Conservation (phyloP, 2,888 invertebrate genomes). For the Nomada goodeniana region DNA sequence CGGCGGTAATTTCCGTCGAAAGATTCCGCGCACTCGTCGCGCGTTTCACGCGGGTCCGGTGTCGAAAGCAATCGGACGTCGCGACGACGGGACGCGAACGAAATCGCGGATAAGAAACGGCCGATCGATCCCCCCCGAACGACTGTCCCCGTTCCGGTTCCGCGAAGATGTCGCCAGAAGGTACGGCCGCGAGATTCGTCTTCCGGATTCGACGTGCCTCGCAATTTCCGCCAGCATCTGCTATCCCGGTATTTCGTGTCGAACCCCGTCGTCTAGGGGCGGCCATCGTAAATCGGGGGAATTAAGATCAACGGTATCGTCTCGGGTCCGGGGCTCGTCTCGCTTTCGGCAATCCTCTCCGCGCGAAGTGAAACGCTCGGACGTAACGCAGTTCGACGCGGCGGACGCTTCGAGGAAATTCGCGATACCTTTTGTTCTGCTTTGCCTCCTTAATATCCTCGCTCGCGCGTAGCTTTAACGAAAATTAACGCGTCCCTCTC, state of each 20-base stretch:
- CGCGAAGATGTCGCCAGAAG: not conserved
- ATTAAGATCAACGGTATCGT: conserved; percentile 48
- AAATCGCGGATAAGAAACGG: not conserved
- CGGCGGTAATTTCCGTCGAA: too few relatives aligned
- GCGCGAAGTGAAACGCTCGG: too few relatives aligned
- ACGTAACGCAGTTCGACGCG: not conserved
- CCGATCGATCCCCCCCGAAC: not conserved
- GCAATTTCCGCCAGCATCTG: conserved; percentile 40
- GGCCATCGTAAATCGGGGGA: conserved; percentile 41
- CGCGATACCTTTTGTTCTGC: not conserved
- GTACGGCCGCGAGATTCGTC: not conserved
- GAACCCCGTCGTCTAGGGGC: not conserved
- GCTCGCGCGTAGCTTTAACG: conserved; percentile 1
- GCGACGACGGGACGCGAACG: too few relatives aligned
- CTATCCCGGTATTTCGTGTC: conserved; percentile 17
- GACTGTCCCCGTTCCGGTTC: not conserved
- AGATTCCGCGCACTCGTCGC: too few relatives aligned
- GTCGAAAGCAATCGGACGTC: too few relatives aligned
- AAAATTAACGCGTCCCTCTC: conserved; percentile 26
- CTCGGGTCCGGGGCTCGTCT: conserved; percentile 7
- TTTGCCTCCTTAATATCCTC: not conserved
- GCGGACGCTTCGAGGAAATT: not conserved
- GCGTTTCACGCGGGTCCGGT: too few relatives aligned
- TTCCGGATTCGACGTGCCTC: conserved; percentile 27
- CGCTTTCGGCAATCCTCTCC: not conserved